Conservation (phyloP, 2,113 vertebrate genomes). For the Podocnemis expansa region DNA sequence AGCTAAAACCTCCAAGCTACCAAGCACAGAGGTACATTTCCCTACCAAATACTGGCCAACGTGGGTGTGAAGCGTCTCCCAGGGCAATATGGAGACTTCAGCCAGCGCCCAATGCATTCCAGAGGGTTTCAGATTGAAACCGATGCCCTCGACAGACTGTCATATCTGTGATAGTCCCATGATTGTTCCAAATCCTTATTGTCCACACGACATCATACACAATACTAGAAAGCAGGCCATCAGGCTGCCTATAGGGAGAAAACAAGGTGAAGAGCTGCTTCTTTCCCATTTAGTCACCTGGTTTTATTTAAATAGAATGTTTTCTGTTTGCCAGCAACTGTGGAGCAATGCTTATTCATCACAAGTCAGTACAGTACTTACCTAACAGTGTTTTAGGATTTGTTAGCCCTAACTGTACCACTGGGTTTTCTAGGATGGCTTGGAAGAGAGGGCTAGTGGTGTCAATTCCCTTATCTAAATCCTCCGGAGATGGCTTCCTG, state of each 20-base stretch:
- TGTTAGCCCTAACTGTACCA: constrained; percentile 95
- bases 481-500: constrained; percentile 94
- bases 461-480: constrained; percentile 95
- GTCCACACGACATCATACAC: background rate
- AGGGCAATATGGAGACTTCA: constrained; percentile 35
- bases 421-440: constrained; percentile 97
- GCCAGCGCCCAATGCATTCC: constrained; percentile 32
- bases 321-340: background rate
- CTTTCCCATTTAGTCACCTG: rapidly evolving
- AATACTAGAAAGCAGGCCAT: background rate
- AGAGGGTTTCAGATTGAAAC: constrained; percentile 20
- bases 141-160: background rate
- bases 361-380: constrained; percentile 61
- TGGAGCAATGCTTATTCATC: rapidly evolving
- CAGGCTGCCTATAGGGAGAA: background rate
- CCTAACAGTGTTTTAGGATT: constrained; percentile 96
- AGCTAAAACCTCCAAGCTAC: background rate
- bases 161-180: constrained; percentile 19
- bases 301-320: background rate
- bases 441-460: constrained; percentile 94
- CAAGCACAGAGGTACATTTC: constrained; percentile 32
- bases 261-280: background rate
- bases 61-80: constrained; percentile 39
- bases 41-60: background rate
- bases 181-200: background rate